Percentiles rank a stretch among this genome's conserved stretches.
These are phyloP conservation scores for Drosophila prosaltans DNA, from an alignment of 1,140 invertebrate genomes.

Conservation along the genomic window DNA sequence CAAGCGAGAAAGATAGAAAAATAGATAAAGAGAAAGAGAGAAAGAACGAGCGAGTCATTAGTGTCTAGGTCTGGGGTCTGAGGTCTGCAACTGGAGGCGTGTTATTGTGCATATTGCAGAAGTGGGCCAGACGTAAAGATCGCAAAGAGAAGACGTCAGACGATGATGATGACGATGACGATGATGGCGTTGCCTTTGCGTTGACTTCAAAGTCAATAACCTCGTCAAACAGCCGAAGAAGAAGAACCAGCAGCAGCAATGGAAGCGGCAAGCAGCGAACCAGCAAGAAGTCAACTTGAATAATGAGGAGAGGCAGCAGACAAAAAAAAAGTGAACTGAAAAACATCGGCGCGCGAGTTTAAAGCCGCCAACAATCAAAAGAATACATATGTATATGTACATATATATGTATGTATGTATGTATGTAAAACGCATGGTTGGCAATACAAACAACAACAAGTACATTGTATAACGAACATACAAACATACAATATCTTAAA, in stretches of 20 bases:
- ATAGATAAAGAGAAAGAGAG: neutral
- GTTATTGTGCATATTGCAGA: constrained; percentile 8
- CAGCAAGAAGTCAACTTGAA: constrained; percentile 51
- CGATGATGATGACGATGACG: constrained; percentile 8
- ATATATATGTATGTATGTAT: neutral
- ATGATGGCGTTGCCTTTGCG: constrained; percentile 26
- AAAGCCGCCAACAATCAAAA: constrained; percentile 57
- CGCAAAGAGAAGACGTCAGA: constrained; percentile 9
- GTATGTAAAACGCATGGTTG: constrained; percentile 22
- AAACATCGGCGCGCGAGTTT: constrained; percentile 47
- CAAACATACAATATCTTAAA: constrained; percentile 33
- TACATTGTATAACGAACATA: neutral
- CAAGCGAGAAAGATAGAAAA: neutral
- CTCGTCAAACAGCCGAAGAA: constrained; percentile 28
- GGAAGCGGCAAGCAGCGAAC: constrained; percentile 10
- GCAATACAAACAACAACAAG: constrained; percentile 19
- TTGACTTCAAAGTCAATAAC: constrained; percentile 51
- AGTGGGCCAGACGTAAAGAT: constrained; percentile 10
- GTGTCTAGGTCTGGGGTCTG: constrained; percentile 7
- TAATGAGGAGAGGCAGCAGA: constrained; percentile 46
- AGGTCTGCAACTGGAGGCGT: constrained; percentile 1
- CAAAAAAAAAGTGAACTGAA: constrained; percentile 51
- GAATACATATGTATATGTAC: constrained; percentile 2
- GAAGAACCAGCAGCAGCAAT: constrained; percentile 5
- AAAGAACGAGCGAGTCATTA: neutral